Conservation (phyloP, 2,797 vertebrate species). For the Anguilla anguilla region DNA sequence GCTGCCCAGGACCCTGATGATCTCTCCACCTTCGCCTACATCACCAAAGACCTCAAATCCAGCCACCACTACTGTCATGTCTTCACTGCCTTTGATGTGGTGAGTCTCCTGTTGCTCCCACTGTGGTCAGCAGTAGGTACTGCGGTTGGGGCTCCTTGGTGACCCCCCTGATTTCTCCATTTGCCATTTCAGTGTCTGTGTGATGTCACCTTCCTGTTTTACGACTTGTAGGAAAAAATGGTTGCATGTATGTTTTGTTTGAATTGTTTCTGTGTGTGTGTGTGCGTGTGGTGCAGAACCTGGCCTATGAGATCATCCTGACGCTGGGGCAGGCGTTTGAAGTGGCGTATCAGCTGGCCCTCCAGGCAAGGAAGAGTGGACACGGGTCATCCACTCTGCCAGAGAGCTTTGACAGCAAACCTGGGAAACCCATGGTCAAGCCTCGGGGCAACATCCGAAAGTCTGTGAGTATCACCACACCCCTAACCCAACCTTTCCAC, state of each 20-base stretch:
- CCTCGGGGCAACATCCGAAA: constrained; percentile 97
- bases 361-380: constrained; percentile 94
- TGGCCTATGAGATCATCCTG: constrained; percentile 98
- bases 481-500: neutral
- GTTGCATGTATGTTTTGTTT: neutral
- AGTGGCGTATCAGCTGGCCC: constrained; percentile 96
- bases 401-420: constrained; percentile 97
- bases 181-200: neutral
- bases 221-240: neutral
- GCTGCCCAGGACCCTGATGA: constrained; percentile 98
- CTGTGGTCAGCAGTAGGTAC: neutral
- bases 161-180: neutral
- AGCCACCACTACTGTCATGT: constrained; percentile 99
- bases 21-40: constrained; percentile 97
- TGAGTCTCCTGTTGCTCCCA: constrained; percentile 56
- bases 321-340: constrained; percentile 98
- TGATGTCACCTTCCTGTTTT: neutral
- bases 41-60: constrained; percentile 99
- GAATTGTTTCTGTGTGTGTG: neutral
- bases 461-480: constrained; percentile 84
- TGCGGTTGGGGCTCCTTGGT: neutral
- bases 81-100: constrained; percentile 98
- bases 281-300: constrained; percentile 76
- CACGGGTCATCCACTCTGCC: constrained; percentile 94
- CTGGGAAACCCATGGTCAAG: constrained; percentile 95